Evolutionary conservation across 2,888 invertebrate species (phyloP), one percentile per base, ranked within the genome.

Genomic region (Seira musarum): DNA sequence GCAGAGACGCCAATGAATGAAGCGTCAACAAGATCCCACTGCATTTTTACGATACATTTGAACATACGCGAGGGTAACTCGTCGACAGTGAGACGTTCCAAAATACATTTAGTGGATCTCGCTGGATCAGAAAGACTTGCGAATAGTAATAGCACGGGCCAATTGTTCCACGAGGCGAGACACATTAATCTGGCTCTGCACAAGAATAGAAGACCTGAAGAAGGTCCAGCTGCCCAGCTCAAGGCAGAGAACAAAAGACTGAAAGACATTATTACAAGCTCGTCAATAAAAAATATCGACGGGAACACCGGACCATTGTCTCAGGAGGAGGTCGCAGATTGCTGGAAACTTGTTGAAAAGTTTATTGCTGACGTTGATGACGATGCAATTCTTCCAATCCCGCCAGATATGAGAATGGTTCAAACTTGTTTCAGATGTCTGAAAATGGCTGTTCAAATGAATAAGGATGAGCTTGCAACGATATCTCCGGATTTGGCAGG

Each of bases 1-100:
- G 90, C 90, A 1, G 91, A 91, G 83, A 91, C 91, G 0, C 90
- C 90, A n/a, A 89, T 91, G 89, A 91, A 91, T 86, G 89, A 89
- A 61, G 89, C 88, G 77, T 91, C 91, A 0, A 91, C 91, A 2
- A 88, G 91, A 85, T 91, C 91, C 0, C 91, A 91, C 83, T 91
- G 91, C 83, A 90, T 91, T 81, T 91, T 91, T 86, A 91, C 91
- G n/a, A 89, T 91, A 63, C 89, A 90, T 75, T 84, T 91, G 1
- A 88, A 89, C 2, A 87, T 88, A 25, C 88, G 88, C 67, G 88
- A 88, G 76, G 85, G 88, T 10, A 87, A 87, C 5, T 87, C 88
- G 17, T 87, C 89, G 65, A 88, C 87, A 80, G 88, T 89, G 35
- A 87, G 88, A 49, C 88, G 89, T 82, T 90, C 91, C 0, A 91